Conservation (phyloP, 2,888 invertebrate genomes). For the Limnephilus lunatus region DNA sequence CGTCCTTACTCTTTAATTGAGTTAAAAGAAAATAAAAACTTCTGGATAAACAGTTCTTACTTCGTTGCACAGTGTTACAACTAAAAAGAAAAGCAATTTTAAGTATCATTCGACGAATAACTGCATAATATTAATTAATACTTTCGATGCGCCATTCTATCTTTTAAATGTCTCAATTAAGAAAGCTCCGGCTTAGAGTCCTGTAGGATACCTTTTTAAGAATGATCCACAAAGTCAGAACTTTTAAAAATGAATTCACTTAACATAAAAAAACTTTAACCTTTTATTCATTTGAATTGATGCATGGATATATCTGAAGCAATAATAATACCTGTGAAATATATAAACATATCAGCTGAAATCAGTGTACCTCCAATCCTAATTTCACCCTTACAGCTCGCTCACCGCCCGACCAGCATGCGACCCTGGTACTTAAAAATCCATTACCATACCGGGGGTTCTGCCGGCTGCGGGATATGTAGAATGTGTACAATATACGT, state of each 20-base stretch:
- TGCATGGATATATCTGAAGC: neutral
- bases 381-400: neutral
- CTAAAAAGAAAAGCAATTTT: too few species aligned
- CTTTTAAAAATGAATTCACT: too few species aligned
- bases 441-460: slow-evolving; percentile 61
- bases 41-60: neutral
- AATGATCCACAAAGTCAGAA: too few species aligned
- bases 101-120: too few species aligned
- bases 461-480: slow-evolving; percentile 50
- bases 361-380: neutral
- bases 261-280: too few species aligned
- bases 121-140: too few species aligned
- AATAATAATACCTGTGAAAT: neutral
- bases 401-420: slow-evolving; percentile 38
- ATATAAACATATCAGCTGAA: neutral
- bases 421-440: slow-evolving; percentile 61
- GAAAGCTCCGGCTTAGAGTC: too few species aligned
- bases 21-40: neutral
- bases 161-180: too few species aligned
- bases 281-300: neutral
- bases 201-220: too few species aligned
- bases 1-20: neutral
- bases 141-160: too few species aligned
- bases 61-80: neutral
- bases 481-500: neutral